Percentiles rank a stretch among this genome's conserved stretches.
Conservation (phyloP, 2,888 invertebrate genomes). For the Dicyrtoma fusca region DNA sequence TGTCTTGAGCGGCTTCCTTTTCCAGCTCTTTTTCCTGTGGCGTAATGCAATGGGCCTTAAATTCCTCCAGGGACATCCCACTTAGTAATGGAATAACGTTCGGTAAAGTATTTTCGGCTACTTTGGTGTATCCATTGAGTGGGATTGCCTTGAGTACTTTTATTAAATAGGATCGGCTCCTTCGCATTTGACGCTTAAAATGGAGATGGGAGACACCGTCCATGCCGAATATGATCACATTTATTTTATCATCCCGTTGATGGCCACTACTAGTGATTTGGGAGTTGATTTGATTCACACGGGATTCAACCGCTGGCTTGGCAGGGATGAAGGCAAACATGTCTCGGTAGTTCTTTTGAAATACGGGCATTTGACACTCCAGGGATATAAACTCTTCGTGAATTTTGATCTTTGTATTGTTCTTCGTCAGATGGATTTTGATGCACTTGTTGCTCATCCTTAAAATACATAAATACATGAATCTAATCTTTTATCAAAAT, state of each 20-base stretch:
- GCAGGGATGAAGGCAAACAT: conserved; percentile 25
- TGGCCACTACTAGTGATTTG: not conserved
- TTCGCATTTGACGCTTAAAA: conserved; percentile 59
- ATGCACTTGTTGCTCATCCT: too few species aligned
- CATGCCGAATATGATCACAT: conserved; percentile 59
- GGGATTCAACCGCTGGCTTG: not conserved
- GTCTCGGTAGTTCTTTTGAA: conserved; percentile 2
- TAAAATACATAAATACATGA: too few species aligned
- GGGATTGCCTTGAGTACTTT: conserved; percentile 57
- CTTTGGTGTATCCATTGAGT: conserved; percentile 59
- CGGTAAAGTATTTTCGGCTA: conserved; percentile 63
- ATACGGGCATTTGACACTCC: not conserved
- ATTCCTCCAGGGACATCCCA: conserved; percentile 55
- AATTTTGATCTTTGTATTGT: not conserved
- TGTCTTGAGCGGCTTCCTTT: conserved; percentile 10
- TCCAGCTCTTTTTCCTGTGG: conserved; percentile 34
- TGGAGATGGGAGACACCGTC: conserved; percentile 60
- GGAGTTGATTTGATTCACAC: not conserved
- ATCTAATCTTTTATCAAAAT: too few species aligned
- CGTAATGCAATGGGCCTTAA: conserved; percentile 44
- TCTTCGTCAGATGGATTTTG: not conserved
- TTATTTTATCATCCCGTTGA: conserved; percentile 39
- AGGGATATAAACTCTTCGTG: not conserved
- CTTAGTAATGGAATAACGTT: conserved; percentile 61
- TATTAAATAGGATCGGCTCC: conserved; percentile 57